These are phyloP conservation scores for Pedetes capensis DNA, from an alignment of 2,113 vertebrate genomes.

Conservation along the genomic window DNA sequence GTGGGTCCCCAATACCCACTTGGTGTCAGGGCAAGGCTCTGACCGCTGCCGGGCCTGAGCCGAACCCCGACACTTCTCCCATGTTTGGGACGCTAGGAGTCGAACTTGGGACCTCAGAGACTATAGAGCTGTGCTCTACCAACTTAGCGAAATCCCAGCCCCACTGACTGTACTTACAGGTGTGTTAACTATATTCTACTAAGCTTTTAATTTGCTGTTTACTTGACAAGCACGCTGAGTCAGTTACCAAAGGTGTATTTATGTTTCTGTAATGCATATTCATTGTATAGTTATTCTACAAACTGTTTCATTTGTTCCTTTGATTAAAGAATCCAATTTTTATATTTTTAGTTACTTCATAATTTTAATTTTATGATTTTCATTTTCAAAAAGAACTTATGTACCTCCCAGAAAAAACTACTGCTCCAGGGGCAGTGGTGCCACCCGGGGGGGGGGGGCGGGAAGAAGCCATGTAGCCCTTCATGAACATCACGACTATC, in stretches of 20 bases:
- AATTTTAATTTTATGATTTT: constrained; percentile 39
- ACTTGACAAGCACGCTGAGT: neutral
- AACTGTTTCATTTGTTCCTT: constrained; percentile 9
- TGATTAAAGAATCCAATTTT: constrained; percentile 38
- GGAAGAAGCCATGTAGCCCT: neutral
- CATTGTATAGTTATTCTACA: constrained; percentile 41
- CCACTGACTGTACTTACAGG: neutral
- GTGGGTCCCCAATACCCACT: too few species aligned
- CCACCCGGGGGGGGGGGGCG: neutral
- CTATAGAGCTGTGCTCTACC: too few species aligned
- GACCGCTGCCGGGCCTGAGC: too few species aligned
- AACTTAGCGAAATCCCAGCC: too few species aligned
- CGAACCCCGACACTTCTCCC: too few species aligned
- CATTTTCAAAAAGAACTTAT: constrained; percentile 15
- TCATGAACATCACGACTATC: neutral
- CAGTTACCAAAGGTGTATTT: neutral
- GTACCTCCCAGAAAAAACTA: neutral
- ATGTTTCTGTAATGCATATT: constrained; percentile 13
- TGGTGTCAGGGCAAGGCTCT: too few species aligned
- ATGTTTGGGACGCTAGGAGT: too few species aligned
- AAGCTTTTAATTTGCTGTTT: constrained; percentile 30
- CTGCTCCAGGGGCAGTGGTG: too few species aligned
- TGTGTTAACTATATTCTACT: constrained; percentile 19
- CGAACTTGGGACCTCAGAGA: too few species aligned
- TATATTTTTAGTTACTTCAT: constrained; percentile 41